Base-by-base conservation (phyloP, 2,113 vertebrate genomes). In the Ictidomys tridecemlineatus region DNA sequence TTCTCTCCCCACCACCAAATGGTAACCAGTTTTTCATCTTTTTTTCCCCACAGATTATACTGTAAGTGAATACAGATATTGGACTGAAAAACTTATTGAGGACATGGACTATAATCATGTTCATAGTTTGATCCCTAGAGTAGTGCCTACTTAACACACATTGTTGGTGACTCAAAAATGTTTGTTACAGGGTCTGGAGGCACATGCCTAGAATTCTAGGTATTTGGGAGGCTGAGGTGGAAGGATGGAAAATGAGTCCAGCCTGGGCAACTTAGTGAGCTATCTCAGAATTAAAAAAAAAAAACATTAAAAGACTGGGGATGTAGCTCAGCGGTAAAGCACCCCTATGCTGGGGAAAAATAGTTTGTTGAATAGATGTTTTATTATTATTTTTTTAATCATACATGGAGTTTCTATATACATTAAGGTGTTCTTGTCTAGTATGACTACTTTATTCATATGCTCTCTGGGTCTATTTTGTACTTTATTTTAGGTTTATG, bases 401-500 rank as follows among this genome's bases (percentile, higher is more conserved):
- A 28, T n/a, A 69, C 58, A 76, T 70, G 34, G 34, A 61, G 56
- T 61, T 89, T 89, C 72, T 91, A 17, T 48, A 53, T 89, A 72
- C 56, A 89, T 24, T 74, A 74, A 67, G 9, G 70, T 72, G 24
- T 90, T 94, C 30, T 18, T 8, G 1, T 37, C 3, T 77, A 61
- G 65, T 58, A 70, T 72, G 51, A 45, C 37, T 85, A 39, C 77
- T 70, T 34, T 95, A 69, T 92, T 89, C 61, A 72, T 48, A n/a
- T 78, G 63, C 72, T 58, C 51, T 85, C 16, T 94, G 37, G 12
- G 34, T 63, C 37, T 70, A 93, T 87, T 79, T 69, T 69, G 76
- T 32, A 91, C 7, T 94, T 91, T 51, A 24, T 83, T 70, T 26
- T 91, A 93, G 13, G n/a, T 51, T 93, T 80, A 70, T 89, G 53